phyloP scores from a whole-genome alignment of 2,113 vertebrate genomes.

The Cyanoliseus patagonus region DNA sequence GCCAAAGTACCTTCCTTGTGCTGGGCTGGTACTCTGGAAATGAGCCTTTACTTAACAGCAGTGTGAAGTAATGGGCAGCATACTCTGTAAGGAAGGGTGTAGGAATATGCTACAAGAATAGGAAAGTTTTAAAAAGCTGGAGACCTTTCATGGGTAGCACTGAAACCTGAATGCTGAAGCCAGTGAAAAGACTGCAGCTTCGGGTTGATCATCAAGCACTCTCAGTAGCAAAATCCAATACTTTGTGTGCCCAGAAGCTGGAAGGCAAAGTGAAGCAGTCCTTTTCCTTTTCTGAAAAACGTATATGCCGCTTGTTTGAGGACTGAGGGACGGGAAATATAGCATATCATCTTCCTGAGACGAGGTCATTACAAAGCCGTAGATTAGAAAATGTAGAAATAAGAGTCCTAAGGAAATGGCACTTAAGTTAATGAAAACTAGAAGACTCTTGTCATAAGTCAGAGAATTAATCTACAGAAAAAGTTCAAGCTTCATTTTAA shows the following conservation, averaged over 20 bases:
- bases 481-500: slow-evolving; percentile 64
- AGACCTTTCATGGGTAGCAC: not conserved
- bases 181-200: not conserved
- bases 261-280: not conserved
- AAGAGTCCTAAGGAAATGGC: slow-evolving; percentile 36
- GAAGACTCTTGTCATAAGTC: slow-evolving; percentile 44
- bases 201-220: not conserved
- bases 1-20: not conserved
- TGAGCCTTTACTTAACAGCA: not conserved
- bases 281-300: not conserved
- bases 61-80: not conserved
- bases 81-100: not conserved
- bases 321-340: not conserved
- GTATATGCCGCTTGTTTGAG: not conserved
- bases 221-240: not conserved
- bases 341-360: not conserved
- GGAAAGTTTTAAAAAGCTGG: not conserved
- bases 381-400: slow-evolving; percentile 45
- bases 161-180: not conserved
- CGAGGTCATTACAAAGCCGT: slow-evolving; percentile 33
- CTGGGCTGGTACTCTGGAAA: not conserved
- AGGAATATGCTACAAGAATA: not conserved
- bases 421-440: slow-evolving; percentile 66
- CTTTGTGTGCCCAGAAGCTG: not conserved
- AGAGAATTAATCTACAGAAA: slow-evolving; percentile 59